These are phyloP conservation scores for Chelon auratus DNA, from an alignment of 2,797 vertebrate genomes.

Conservation along the genomic window DNA sequence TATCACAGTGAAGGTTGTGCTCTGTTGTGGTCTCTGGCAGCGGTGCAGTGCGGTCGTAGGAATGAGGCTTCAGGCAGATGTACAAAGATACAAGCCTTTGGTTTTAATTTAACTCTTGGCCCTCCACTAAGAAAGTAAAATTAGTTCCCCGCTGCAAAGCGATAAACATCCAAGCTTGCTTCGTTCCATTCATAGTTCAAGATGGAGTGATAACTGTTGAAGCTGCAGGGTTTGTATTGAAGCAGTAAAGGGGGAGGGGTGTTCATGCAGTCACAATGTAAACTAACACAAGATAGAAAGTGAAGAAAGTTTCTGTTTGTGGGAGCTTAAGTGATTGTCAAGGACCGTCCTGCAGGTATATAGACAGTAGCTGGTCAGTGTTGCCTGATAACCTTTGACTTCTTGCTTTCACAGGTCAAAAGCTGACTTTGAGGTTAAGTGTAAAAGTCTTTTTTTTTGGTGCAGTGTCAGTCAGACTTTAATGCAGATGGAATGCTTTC, in stretches of 20 bases:
- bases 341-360: not conserved
- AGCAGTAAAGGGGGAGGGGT: not conserved
- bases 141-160: slow-evolving; percentile 39
- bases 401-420: slow-evolving; percentile 48
- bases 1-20: slow-evolving; percentile 12
- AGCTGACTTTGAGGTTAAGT: slow-evolving; percentile 48
- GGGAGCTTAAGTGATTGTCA: no score
- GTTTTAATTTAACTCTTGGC: slow-evolving; percentile 62
- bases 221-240: slow-evolving; percentile 7
- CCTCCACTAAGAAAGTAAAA: slow-evolving; percentile 34
- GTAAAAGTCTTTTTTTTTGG: slow-evolving; percentile 26
- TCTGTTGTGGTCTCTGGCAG: slow-evolving; percentile 59
- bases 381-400: slow-evolving; percentile 63
- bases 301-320: not conserved
- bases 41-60: slow-evolving; percentile 15
- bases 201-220: slow-evolving; percentile 42
- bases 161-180: slow-evolving; percentile 55
- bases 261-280: not conserved
- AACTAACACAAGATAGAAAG: not conserved
- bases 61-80: slow-evolving; percentile 47
- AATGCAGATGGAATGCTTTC: no score
- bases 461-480: slow-evolving; percentile 14
- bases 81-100: slow-evolving; percentile 57
- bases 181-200: slow-evolving; percentile 49
- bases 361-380: slow-evolving; percentile 25